A percentile compares a stretch with the other conserved stretches of the same genome.
Conservation (phyloP, 2,888 invertebrate species). For the Erebia epiphron region DNA sequence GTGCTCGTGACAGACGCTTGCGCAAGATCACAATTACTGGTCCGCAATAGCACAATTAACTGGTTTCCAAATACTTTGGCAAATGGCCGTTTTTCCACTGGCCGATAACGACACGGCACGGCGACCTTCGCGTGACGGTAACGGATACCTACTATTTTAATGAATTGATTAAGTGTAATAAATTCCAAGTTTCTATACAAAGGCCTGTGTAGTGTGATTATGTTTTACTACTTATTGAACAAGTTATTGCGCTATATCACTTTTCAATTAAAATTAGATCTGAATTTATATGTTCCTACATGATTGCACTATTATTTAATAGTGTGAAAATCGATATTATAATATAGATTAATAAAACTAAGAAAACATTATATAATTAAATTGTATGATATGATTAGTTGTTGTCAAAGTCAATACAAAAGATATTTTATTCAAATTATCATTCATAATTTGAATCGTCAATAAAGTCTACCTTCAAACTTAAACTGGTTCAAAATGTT, state of each 20-base stretch:
- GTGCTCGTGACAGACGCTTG: conserved; percentile 41
- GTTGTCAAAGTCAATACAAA: too few relatives aligned
- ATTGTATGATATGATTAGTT: too few relatives aligned
- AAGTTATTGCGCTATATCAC: neutral
- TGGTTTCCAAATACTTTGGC: conserved; percentile 48
- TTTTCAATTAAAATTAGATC: neutral
- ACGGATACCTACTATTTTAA: conserved; percentile 17
- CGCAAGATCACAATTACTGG: conserved; percentile 54
- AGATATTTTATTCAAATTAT: too few relatives aligned
- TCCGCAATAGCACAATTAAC: conserved; percentile 50
- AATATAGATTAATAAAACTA: neutral
- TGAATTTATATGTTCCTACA: neutral
- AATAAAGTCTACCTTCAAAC: too few relatives aligned
- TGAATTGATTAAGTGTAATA: conserved; percentile 12
- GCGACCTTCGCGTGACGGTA: conserved; percentile 24
- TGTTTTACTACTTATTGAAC: too few relatives aligned
- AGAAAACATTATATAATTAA: too few relatives aligned
- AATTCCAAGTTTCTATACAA: neutral
- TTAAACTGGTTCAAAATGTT: too few relatives aligned
- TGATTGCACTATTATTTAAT: neutral
- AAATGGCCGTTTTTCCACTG: conserved; percentile 34
- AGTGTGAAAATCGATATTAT: neutral
- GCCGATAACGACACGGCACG: conserved; percentile 15
- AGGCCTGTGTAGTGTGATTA: neutral
- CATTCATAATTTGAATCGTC: too few relatives aligned